Conservation (phyloP, 1,140 invertebrate species). For the Aleiodes sp. region DNA sequence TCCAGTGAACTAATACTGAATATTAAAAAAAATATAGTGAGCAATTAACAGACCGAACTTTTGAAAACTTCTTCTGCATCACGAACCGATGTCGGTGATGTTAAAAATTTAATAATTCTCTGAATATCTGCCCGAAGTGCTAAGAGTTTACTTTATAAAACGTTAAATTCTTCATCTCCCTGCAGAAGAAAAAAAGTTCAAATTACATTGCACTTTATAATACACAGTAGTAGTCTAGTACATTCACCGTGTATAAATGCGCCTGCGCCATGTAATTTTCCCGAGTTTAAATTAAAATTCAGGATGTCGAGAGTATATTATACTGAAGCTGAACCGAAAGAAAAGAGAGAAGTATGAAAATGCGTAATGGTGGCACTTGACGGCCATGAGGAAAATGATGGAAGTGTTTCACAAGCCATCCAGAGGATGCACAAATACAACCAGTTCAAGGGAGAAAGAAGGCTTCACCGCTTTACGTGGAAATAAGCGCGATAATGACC, state of each 20-base stretch:
- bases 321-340: slow-evolving; percentile 1
- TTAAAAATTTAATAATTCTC: no score
- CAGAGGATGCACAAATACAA: slow-evolving; percentile 17
- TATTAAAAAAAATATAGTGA: no score
- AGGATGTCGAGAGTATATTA: slow-evolving; percentile 1
- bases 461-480: slow-evolving; percentile 20
- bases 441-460: not conserved
- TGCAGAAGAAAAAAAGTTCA: no score
- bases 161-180: no score
- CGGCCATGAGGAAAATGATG: slow-evolving; percentile 32
- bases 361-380: slow-evolving; percentile 25
- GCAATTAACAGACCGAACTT: no score
- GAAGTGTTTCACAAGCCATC: slow-evolving; percentile 30
- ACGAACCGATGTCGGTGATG: no score
- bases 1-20: no score
- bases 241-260: not conserved
- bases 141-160: no score
- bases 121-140: no score
- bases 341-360: slow-evolving; percentile 9
- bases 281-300: slow-evolving; percentile 16
- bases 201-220: slow-evolving; percentile 1
- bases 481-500: slow-evolving; percentile 36
- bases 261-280: slow-evolving; percentile 5
- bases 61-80: no score
- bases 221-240: no score